These are phyloP conservation scores for Brevipalpus yothersi DNA, from an alignment of 1,140 invertebrate genomes.

Conservation along the genomic window DNA sequence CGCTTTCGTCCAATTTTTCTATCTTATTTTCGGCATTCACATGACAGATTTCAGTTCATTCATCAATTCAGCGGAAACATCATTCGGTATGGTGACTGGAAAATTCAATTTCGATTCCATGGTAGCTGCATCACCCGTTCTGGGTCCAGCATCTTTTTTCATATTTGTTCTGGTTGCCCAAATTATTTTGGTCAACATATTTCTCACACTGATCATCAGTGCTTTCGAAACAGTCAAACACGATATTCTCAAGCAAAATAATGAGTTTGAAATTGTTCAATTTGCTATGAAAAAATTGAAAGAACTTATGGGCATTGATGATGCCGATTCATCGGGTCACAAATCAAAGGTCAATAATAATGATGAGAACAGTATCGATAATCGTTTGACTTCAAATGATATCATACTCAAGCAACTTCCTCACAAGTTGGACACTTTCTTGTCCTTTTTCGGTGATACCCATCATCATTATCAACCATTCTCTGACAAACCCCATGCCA, in stretches of 20 bases:
- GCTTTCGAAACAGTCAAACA: constrained; percentile 22
- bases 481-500: no score
- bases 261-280: constrained; percentile 25
- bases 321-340: constrained; percentile 5
- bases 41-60: constrained; percentile 25
- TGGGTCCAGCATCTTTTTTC: constrained; percentile 27
- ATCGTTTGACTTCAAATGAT: constrained; percentile 18
- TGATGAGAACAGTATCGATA: constrained; percentile 21
- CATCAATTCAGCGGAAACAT: constrained; percentile 23
- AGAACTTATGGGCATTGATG: constrained; percentile 12
- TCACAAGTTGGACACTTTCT: neutral
- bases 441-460: neutral
- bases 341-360: constrained; percentile 19
- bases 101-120: constrained; percentile 28
- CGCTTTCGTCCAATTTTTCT: constrained; percentile 25
- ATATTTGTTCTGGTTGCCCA: constrained; percentile 25
- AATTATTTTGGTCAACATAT: constrained; percentile 30
- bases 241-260: constrained; percentile 17
- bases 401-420: neutral
- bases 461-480: neutral
- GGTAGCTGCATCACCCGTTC: constrained; percentile 19
- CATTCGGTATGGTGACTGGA: constrained; percentile 28
- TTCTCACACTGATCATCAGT: constrained; percentile 29
- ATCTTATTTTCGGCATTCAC: constrained; percentile 22
- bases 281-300: constrained; percentile 23